phyloP scores from a whole-genome alignment of 2,113 vertebrate genomes.

The Ictalurus punctatus region DNA sequence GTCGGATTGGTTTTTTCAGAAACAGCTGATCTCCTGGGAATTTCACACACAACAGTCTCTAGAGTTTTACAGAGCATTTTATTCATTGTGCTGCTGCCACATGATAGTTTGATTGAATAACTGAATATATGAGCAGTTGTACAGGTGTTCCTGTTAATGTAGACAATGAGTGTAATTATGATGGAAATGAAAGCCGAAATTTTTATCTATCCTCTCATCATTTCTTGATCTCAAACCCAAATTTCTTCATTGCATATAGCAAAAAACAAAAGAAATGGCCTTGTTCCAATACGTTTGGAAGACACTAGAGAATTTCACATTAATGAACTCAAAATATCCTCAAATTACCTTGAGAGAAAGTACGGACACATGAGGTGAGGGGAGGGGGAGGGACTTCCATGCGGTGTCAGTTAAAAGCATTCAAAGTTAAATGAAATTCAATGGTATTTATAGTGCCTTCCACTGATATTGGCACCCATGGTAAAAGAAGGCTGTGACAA shows the following conservation, averaged over 20 bases:
- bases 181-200: not conserved
- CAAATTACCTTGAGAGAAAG: not conserved
- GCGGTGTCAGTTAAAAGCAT: not conserved
- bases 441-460: too few relatives aligned
- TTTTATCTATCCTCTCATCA: not conserved
- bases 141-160: not conserved
- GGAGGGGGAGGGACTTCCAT: not conserved
- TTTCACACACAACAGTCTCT: too few relatives aligned
- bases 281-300: not conserved
- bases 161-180: not conserved
- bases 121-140: not conserved
- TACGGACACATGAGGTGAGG: not conserved
- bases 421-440: too few relatives aligned
- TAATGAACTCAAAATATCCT: not conserved
- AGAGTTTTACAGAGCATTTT: too few relatives aligned
- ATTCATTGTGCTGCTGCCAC: too few relatives aligned
- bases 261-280: not conserved
- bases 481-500: too few relatives aligned
- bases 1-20: too few relatives aligned
- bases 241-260: not conserved
- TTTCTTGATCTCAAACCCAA: not conserved
- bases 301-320: not conserved
- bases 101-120: too few relatives aligned
- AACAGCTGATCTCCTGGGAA: too few relatives aligned
- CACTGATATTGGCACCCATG: too few relatives aligned